Evolutionary conservation across 2,888 invertebrate species (phyloP).

Genomic region (Tipula lateralis): DNA sequence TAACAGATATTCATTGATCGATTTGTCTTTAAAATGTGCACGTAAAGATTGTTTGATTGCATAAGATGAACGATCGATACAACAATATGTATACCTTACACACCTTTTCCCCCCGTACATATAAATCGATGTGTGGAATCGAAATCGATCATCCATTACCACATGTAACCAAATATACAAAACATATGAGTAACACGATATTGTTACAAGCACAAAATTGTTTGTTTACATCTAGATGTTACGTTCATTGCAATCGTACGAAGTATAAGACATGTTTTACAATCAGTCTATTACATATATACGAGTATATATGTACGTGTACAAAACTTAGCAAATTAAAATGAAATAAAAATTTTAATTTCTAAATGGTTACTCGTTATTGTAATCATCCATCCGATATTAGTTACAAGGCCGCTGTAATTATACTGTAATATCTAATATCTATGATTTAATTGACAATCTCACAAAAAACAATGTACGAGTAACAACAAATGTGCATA

Average conservation of each 20-base stretch:
- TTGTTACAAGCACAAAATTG: not conserved
- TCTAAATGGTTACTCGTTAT: not conserved
- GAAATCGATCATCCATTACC: not conserved
- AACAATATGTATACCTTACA: not conserved
- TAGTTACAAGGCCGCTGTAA: not conserved
- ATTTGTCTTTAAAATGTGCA: not conserved
- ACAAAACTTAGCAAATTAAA: not conserved
- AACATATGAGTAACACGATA: not conserved
- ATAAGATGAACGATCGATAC: not conserved
- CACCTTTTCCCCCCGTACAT: not conserved
- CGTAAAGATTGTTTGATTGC: not conserved
- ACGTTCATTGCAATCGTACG: not conserved
- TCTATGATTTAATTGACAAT: not conserved
- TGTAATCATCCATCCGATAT: slow-evolving; percentile 11
- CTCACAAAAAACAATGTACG: not conserved
- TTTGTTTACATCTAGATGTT: too few species aligned
- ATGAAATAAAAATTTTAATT: not conserved
- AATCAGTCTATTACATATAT: not conserved
- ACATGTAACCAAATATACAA: not conserved
- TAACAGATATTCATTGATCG: not conserved
- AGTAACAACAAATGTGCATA: too few species aligned
- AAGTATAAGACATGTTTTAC: not conserved
- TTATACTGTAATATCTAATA: not conserved
- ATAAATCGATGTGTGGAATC: not conserved
- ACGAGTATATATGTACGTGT: not conserved